These are phyloP conservation scores for Leptura quadrifasciata DNA, from an alignment of 2,888 invertebrate genomes.

Conservation along the genomic window DNA sequence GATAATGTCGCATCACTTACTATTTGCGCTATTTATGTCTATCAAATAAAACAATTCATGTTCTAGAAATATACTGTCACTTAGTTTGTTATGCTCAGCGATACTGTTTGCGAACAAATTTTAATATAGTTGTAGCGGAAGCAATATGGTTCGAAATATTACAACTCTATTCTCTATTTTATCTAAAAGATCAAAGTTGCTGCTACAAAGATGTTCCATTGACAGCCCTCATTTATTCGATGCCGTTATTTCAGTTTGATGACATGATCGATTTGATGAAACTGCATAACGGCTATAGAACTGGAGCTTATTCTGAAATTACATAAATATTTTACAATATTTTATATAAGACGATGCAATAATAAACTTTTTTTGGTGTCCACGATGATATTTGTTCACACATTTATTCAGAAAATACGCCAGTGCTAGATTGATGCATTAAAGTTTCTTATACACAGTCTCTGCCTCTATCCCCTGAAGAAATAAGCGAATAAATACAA, in stretches of 20 bases:
- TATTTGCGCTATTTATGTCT: not conserved
- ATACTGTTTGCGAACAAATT: not conserved
- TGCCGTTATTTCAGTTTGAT: not conserved
- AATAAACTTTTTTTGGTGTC: not conserved
- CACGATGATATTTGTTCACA: not conserved
- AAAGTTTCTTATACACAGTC: not conserved
- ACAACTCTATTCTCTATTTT: conserved; percentile 17
- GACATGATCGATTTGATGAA: not conserved
- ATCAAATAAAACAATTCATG: not conserved
- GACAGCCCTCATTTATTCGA: conserved; percentile 16
- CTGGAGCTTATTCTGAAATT: not conserved
- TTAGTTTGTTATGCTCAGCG: not conserved
- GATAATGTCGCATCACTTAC: not conserved
- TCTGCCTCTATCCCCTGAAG: not conserved
- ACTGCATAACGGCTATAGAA: not conserved
- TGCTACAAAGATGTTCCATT: conserved; percentile 12
- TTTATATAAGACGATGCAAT: not conserved
- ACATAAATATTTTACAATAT: not conserved
- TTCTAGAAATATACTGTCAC: conserved; percentile 20
- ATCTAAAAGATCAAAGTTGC: conserved; percentile 20
- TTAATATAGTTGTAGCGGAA: conserved; percentile 12
- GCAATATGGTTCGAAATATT: conserved; percentile 23
- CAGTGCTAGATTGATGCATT: not conserved
- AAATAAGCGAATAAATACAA: conserved; percentile 7
- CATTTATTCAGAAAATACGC: not conserved